Percentiles rank a stretch among this genome's conserved stretches.
These are phyloP conservation scores for Tachysurus fulvidraco DNA, from an alignment of 2,113 vertebrate species.

Conservation along the genomic window DNA sequence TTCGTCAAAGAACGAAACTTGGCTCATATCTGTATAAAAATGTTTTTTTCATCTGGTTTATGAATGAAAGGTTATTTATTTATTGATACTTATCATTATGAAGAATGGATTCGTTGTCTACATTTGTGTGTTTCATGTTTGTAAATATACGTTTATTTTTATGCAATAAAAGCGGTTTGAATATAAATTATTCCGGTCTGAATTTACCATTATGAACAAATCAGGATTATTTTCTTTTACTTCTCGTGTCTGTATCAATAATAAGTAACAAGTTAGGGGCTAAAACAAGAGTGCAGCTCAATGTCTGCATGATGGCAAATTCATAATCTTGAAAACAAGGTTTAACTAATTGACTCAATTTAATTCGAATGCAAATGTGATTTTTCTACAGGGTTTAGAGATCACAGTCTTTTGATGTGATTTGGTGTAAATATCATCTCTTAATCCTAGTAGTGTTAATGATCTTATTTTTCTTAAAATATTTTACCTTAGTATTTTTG, in stretches of 20 bases:
- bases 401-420: neutral
- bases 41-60: conserved; percentile 59
- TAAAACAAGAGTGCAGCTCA: neutral
- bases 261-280: neutral
- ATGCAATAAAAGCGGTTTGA: conserved; percentile 88
- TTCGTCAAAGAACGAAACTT: conserved; percentile 67
- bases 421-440: neutral
- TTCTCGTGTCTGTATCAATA: neutral
- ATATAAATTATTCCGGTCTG: conserved; percentile 33
- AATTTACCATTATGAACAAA: conserved; percentile 9
- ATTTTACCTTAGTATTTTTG: neutral
- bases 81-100: conserved; percentile 89
- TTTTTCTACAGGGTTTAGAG: neutral
- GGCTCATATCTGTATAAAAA: conserved; percentile 70
- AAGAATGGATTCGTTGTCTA: conserved; percentile 90
- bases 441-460: neutral
- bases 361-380: neutral
- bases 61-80: conserved; percentile 93
- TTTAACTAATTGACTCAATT: neutral
- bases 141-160: conserved; percentile 95
- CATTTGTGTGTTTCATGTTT: conserved; percentile 88
- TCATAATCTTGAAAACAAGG: neutral
- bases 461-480: neutral
- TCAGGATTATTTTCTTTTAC: neutral
- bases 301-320: neutral